These are phyloP conservation scores for Anthopleura xanthogrammica DNA, from an alignment of 92 coral and sea anemone genomes.

Conservation along the genomic window DNA sequence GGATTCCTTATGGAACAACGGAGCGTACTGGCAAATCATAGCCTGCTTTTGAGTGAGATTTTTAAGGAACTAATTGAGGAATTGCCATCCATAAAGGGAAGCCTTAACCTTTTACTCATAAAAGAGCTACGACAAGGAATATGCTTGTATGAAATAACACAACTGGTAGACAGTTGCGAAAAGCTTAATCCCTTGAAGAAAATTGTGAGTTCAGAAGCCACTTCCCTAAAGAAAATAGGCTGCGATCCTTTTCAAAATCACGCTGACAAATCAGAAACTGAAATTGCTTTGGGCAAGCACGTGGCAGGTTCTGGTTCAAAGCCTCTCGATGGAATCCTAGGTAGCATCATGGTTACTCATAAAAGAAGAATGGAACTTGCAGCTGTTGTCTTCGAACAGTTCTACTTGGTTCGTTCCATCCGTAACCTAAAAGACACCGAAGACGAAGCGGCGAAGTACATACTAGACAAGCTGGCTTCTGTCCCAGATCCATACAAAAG, in stretches of 20 bases:
- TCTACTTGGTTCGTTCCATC: conserved; percentile 70
- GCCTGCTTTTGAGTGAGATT: conserved; percentile 57
- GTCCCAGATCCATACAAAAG: conserved; percentile 43
- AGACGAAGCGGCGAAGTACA: conserved; percentile 50
- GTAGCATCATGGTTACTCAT: conserved; percentile 27
- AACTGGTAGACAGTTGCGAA: conserved; percentile 44
- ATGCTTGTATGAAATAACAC: conserved; percentile 57
- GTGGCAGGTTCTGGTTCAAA: conserved; percentile 29
- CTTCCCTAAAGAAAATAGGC: conserved; percentile 4
- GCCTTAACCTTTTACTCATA: conserved; percentile 54
- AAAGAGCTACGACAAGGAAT: conserved; percentile 68
- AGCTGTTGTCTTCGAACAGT: conserved; percentile 52
- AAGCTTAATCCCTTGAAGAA: conserved; percentile 46
- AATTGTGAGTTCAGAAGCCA: conserved; percentile 41
- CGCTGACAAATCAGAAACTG: conserved; percentile 38
- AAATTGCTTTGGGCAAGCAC: conserved; percentile 59
- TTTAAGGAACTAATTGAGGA: conserved; percentile 41
- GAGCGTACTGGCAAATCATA: conserved; percentile 29
- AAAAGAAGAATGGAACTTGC: conserved; percentile 56
- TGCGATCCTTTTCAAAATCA: conserved; percentile 52
- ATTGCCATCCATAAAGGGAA: conserved; percentile 18
- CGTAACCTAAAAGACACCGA: conserved; percentile 74
- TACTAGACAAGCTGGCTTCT: conserved; percentile 25
- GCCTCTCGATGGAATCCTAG: conserved; percentile 33
- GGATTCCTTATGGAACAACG: conserved; percentile 39